Evolutionary conservation across 2,888 invertebrate species (phyloP).

Genomic region (Flexamia atlantica): DNA sequence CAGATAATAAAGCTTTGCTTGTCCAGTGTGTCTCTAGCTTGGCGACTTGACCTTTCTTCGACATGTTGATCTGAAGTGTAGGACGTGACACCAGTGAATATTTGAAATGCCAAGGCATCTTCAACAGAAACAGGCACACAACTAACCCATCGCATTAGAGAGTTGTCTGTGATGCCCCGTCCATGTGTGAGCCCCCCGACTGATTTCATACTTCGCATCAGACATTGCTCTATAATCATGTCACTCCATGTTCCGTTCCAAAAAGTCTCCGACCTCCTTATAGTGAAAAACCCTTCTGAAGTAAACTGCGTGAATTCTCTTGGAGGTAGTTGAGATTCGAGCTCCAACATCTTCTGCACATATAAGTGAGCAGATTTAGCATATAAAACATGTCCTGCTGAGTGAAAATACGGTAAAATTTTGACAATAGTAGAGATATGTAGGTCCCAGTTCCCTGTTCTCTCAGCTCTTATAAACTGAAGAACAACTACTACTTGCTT

Average conservation of each 20-base stretch:
- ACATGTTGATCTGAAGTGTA: constrained; percentile 27
- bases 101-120: constrained; percentile 30
- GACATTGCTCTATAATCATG: constrained; percentile 47
- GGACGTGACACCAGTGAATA: constrained; percentile 10
- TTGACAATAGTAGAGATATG: background rate
- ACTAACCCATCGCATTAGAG: constrained; percentile 27
- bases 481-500: background rate
- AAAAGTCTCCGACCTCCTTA: background rate
- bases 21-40: constrained; percentile 16
- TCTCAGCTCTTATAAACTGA: constrained; percentile 22
- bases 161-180: constrained; percentile 37
- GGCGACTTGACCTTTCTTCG: background rate
- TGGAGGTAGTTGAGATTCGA: constrained; percentile 8
- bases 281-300: background rate
- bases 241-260: background rate
- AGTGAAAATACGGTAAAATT: background rate
- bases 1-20: background rate
- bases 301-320: background rate
- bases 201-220: constrained; percentile 29
- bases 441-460: constrained; percentile 1
- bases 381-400: constrained; percentile 28
- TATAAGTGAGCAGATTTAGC: constrained; percentile 21
- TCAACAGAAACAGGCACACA: constrained; percentile 21
- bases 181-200: constrained; percentile 53
- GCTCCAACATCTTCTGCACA: constrained; percentile 6